phyloP scores from a whole-genome alignment of 2,888 invertebrate genomes.

The Amblyjoppa proteus region DNA sequence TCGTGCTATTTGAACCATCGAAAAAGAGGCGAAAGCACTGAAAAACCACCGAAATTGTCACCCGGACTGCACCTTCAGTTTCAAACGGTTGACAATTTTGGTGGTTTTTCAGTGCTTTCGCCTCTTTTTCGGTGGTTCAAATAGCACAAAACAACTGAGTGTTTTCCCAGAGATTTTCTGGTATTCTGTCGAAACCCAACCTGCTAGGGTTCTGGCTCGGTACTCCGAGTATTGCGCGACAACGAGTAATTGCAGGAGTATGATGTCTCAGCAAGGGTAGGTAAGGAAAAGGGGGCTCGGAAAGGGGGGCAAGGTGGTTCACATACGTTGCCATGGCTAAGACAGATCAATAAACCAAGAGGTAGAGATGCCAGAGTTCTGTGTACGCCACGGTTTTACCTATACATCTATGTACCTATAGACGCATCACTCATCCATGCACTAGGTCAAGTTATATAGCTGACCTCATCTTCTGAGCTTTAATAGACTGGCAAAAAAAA shows the following conservation, averaged over 20 bases:
- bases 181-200: too few species aligned
- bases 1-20: too few species aligned
- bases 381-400: slow-evolving; percentile 76
- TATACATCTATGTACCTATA: slow-evolving; percentile 74
- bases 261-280: slow-evolving; percentile 12
- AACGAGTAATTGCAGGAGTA: slow-evolving; percentile 43
- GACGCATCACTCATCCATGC: slow-evolving; percentile 81
- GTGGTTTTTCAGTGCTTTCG: too few species aligned
- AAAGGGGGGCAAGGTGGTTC: slow-evolving; percentile 66
- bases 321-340: slow-evolving; percentile 75
- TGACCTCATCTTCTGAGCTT: slow-evolving; percentile 77
- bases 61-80: too few species aligned
- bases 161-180: too few species aligned
- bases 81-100: too few species aligned
- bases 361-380: slow-evolving; percentile 76
- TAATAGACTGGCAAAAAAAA: slow-evolving; percentile 67
- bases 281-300: slow-evolving; percentile 22
- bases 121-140: too few species aligned
- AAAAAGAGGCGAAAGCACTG: too few species aligned
- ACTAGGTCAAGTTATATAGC: slow-evolving; percentile 85
- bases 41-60: too few species aligned
- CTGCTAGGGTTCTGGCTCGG: neutral
- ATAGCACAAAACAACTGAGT: too few species aligned
- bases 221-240: slow-evolving; percentile 47
- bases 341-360: slow-evolving; percentile 83